Base-by-base conservation (phyloP, 2,797 vertebrate genomes). In the Pteropus rufus region DNA sequence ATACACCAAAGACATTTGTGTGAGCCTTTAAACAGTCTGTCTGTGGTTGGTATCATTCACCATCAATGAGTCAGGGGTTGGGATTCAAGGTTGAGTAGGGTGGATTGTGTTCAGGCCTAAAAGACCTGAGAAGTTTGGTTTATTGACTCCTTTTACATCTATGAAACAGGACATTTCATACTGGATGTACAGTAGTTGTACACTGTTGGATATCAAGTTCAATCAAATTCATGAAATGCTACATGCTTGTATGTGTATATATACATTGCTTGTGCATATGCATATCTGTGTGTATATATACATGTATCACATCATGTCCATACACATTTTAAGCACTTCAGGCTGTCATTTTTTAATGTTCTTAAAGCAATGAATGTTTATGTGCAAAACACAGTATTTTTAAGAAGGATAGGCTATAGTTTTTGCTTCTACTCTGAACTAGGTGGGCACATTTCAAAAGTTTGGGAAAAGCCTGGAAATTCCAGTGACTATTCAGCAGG, bases 1-100 rank as follows among this genome's bases (percentile, higher is more conserved):
- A 98, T 98, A 99, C 99, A 99, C 99, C 99, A 99, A 99, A 99
- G 99, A 99, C 98, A 98, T 98, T 99, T 98, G 98, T 98, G 98
- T 97, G 96, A 98, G 98, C 98, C 98, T 98, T 98, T 98, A 98
- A 98, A 98, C 98, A 98, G 97, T 98, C 97, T 98, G 97, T 98
- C 98, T 98, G 98, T 98, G 98, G 98, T 98, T 98, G 98, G 97
- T 98, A 97, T 98, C 96, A 97, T 98, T 98, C 96, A 97, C 95
- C 96, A 97, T 93, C 97, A 96, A 58, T 79, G 96, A 98, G 98
- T 98, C 98, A 98, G 97, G 96, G 96, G 97, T 97, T 98, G 89
- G 97, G 97, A 96, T 97, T 97, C 95, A 97, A 97, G 96, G 97
- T 67, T 97, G 96, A 98, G 94, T 62, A 94, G 85, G 88, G 89